Evolutionary conservation across 92 coral and sea anemone genomes (phyloP).

Genomic region (Epizoanthus stellaris): DNA sequence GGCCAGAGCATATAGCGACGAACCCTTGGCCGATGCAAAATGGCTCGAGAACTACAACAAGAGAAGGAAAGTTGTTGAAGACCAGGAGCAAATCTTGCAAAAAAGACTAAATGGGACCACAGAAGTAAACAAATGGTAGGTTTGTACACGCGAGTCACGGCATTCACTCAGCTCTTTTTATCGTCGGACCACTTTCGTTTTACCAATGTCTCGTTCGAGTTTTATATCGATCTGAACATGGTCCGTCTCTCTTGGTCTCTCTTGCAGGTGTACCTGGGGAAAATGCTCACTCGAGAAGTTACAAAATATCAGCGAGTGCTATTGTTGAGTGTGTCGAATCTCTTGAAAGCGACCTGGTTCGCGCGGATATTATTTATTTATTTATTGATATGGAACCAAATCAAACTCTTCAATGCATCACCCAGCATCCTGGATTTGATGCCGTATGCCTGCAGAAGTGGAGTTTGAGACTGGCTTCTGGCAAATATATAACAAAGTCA

Average conservation of each 20-base stretch:
- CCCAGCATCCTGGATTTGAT: constrained; percentile 48
- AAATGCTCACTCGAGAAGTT: constrained; percentile 30
- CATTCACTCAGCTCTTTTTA: background rate
- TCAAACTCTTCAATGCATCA: constrained; percentile 5
- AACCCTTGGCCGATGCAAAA: no score
- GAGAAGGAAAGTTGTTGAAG: no score
- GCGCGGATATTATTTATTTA: no score
- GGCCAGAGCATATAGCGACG: no score
- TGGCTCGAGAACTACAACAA: no score
- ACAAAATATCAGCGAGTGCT: constrained; percentile 61
- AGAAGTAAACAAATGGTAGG: background rate
- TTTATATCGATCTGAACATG: background rate
- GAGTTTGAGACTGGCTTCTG: constrained; percentile 44
- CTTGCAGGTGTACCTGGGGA: constrained; percentile 60
- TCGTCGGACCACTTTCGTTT: background rate
- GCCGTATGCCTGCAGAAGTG: constrained; percentile 54
- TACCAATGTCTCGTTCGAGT: background rate
- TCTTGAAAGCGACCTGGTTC: constrained; percentile 55
- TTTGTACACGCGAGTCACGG: background rate
- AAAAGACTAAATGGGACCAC: no score
- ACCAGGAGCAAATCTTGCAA: no score
- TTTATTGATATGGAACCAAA: background rate
- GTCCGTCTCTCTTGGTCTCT: background rate
- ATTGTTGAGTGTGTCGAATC: constrained; percentile 61
- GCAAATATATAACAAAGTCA: constrained; percentile 39